A percentile compares a stretch with the other conserved stretches of the same genome.
Evolutionary conservation across 2,797 vertebrate genomes (phyloP).

Genomic region (Martes flavigula): DNA sequence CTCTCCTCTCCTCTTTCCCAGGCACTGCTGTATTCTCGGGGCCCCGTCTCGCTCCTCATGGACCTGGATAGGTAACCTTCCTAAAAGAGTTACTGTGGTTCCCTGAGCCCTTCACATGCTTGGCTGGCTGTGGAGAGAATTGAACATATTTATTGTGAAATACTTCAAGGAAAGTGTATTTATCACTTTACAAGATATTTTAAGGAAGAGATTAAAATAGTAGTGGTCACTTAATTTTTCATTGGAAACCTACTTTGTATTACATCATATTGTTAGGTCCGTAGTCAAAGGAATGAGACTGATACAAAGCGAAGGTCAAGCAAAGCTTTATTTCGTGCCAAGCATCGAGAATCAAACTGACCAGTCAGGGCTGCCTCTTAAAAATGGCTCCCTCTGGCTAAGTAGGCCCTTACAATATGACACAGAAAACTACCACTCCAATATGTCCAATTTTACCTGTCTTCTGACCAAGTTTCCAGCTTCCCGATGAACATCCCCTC

Average conservation of each 20-base stretch:
- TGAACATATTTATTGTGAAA: neutral
- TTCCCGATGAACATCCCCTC: neutral
- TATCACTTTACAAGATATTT: neutral
- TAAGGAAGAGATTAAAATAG: neutral
- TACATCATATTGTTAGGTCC: neutral
- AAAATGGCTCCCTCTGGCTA: no score
- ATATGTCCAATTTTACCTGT: neutral
- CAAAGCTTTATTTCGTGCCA: no score
- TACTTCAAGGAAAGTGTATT: neutral
- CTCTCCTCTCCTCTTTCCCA: neutral
- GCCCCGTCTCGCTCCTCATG: fast-evolving
- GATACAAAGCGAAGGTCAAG: no score
- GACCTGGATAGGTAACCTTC: neutral
- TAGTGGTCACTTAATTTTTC: neutral
- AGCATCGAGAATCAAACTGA: no score
- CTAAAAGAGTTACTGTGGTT: neutral
- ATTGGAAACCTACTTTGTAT: neutral
- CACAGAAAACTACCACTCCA: neutral
- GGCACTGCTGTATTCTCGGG: neutral
- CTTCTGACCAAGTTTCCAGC: neutral
- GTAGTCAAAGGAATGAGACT: no score
- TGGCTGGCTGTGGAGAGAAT: neutral
- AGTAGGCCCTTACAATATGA: no score
- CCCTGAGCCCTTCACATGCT: neutral
- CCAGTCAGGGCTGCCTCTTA: no score